A percentile compares a stretch with the other conserved stretches of the same genome.
phyloP scores from a whole-genome alignment of 2,888 invertebrate species.

The Drosophila multiciliata region DNA sequence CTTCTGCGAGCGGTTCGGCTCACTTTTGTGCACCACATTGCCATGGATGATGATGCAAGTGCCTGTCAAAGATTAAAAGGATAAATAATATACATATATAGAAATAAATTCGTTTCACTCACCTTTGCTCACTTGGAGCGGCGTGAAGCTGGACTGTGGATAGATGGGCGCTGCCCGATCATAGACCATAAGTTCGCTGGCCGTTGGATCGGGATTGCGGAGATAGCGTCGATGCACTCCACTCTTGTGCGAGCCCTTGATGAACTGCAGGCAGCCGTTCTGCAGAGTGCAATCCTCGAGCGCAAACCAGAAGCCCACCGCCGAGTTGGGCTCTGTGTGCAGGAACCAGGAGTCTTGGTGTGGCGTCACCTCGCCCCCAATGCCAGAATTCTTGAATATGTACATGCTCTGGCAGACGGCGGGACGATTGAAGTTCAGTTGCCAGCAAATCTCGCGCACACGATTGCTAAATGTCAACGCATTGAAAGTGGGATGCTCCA shows the following conservation, averaged over 20 bases:
- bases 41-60: slow-evolving; percentile 96
- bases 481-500: slow-evolving; percentile 88
- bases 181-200: slow-evolving; percentile 88
- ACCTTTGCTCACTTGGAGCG: slow-evolving; percentile 95
- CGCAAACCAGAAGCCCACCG: slow-evolving; percentile 98
- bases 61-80: slow-evolving; percentile 86
- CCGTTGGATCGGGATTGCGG: slow-evolving; percentile 89
- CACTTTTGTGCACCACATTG: slow-evolving; percentile 96
- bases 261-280: slow-evolving; percentile 98
- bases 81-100: not conserved
- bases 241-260: slow-evolving; percentile 95
- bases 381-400: slow-evolving; percentile 97
- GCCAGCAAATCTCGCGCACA: slow-evolving; percentile 91
- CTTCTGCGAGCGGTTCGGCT: slow-evolving; percentile 91
- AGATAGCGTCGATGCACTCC: slow-evolving; percentile 89
- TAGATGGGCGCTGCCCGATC: slow-evolving; percentile 89
- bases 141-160: slow-evolving; percentile 90
- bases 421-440: slow-evolving; percentile 91
- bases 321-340: slow-evolving; percentile 92
- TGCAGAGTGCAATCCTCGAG: slow-evolving; percentile 96
- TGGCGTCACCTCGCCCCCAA: slow-evolving; percentile 93
- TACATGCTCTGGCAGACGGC: slow-evolving; percentile 98
- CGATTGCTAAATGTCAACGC: slow-evolving; percentile 93
- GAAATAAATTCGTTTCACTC: slow-evolving; percentile 37
- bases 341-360: slow-evolving; percentile 96